Conservation (phyloP, 1,140 invertebrate species). For the Trialeurodes vaporariorum region DNA sequence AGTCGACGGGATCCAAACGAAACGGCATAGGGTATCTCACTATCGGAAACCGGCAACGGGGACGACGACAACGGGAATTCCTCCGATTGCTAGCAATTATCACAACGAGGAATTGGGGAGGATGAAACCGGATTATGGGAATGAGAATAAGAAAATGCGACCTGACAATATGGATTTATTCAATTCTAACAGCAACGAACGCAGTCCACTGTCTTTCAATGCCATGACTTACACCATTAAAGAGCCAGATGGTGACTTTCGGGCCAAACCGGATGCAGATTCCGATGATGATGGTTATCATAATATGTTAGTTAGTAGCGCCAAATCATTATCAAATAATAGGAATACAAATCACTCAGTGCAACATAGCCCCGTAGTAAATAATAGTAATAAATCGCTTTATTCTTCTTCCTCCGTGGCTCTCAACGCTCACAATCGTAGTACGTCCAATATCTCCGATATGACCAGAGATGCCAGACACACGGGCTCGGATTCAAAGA, state of each 20-base stretch:
- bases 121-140: neutral
- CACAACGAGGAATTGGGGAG: neutral
- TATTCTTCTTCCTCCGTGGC: neutral
- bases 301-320: too few species aligned
- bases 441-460: neutral
- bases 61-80: constrained; percentile 9
- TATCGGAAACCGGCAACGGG: constrained; percentile 43
- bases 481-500: neutral
- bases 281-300: neutral
- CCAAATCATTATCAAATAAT: neutral
- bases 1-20: constrained; percentile 50
- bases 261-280: neutral
- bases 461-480: neutral
- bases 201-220: neutral
- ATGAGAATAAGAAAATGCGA: neutral
- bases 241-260: neutral
- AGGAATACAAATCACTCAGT: neutral
- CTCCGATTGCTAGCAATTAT: constrained; percentile 10
- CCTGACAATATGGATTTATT: neutral
- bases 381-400: neutral
- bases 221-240: neutral
- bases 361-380: neutral
- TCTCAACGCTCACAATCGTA: neutral
- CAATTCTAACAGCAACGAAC: constrained; percentile 3
- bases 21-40: constrained; percentile 71